A percentile compares a stretch with the other conserved stretches of the same genome.
These are phyloP conservation scores for Parnassius apollo DNA, from an alignment of 2,888 invertebrate genomes.

Conservation along the genomic window DNA sequence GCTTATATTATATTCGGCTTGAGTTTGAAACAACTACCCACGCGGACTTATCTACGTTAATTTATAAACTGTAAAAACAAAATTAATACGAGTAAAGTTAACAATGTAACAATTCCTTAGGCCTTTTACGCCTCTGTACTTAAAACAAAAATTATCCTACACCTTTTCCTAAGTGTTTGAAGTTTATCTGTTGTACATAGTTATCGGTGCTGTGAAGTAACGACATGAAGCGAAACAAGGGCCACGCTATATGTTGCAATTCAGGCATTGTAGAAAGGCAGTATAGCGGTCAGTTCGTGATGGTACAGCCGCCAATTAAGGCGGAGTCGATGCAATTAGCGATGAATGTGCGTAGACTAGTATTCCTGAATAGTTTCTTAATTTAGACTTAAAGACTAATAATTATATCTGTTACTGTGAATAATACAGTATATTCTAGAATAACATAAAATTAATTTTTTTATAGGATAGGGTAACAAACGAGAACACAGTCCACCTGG, in stretches of 20 bases:
- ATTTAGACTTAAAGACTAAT: too few species aligned
- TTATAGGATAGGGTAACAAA: too few species aligned
- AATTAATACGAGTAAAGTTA: too few species aligned
- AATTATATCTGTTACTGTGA: too few species aligned
- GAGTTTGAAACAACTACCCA: neutral
- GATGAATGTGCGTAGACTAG: neutral
- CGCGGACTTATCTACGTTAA: too few species aligned
- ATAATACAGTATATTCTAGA: too few species aligned
- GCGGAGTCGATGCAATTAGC: constrained; percentile 9
- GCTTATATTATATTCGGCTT: neutral
- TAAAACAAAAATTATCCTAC: neutral
- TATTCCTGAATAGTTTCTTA: too few species aligned
- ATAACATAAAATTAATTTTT: too few species aligned
- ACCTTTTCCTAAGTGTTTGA: constrained; percentile 4
- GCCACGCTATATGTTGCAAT: constrained; percentile 23
- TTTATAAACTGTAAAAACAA: too few species aligned
- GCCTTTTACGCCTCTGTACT: neutral
- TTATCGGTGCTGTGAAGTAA: constrained; percentile 11
- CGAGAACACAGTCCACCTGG: too few species aligned
- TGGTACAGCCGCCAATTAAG: constrained; percentile 18
- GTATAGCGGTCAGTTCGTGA: constrained; percentile 30
- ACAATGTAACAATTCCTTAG: neutral
- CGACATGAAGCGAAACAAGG: constrained; percentile 22
- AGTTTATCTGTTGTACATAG: neutral
- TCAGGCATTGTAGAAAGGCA: constrained; percentile 26